Evolutionary conservation across 2,113 vertebrate genomes (phyloP).

Genomic region (Cephalopterus ornatus): DNA sequence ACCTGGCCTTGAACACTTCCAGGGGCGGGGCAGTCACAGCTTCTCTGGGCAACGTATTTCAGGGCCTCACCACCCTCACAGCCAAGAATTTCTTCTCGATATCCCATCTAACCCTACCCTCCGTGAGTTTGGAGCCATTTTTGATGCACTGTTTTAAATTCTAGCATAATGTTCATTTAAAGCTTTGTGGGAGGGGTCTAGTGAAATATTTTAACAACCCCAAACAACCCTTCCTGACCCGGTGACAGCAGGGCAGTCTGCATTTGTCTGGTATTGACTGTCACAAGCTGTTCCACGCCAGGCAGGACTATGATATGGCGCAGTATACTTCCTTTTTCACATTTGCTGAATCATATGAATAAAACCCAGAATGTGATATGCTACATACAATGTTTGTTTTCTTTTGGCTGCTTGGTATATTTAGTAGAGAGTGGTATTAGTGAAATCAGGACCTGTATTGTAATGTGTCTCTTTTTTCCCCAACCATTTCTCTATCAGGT

Average conservation of each 20-base stretch:
- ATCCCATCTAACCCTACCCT: too few species aligned
- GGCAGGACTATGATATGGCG: rapidly evolving
- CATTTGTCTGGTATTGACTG: rapidly evolving
- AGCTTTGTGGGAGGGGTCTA: neutral
- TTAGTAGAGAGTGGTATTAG: rapidly evolving
- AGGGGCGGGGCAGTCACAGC: neutral
- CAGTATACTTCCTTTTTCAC: neutral
- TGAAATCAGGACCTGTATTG: neutral
- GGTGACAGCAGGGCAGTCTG: rapidly evolving
- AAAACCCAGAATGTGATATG: rapidly evolving
- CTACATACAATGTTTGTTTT: neutral
- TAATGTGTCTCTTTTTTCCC: neutral
- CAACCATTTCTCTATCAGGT: neutral
- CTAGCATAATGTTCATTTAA: rapidly evolving
- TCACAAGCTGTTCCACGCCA: neutral
- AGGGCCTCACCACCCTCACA: neutral
- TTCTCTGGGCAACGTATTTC: neutral
- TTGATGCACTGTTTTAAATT: neutral
- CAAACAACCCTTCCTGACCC: rapidly evolving
- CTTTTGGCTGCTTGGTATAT: neutral
- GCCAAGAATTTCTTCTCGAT: neutral
- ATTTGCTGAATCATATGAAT: neutral
- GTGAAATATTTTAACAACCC: neutral
- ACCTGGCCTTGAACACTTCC: neutral
- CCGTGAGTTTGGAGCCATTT: neutral